Conservation (phyloP, 2,888 invertebrate species). For the Iphiclides podalirius region DNA sequence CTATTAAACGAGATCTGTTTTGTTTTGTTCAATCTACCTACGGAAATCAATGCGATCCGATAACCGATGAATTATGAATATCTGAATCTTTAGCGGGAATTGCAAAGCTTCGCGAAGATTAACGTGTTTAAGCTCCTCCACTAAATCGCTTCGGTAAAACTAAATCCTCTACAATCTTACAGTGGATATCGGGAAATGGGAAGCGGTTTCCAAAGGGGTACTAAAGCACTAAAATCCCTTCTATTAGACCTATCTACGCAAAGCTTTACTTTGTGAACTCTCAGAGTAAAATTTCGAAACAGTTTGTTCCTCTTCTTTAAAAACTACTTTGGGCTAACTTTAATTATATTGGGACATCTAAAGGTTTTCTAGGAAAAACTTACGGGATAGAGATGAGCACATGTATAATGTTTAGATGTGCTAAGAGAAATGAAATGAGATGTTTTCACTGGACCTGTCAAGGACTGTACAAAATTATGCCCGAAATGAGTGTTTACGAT, state of each 20-base stretch:
- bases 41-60: constrained; percentile 26
- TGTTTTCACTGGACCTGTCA: constrained; percentile 34
- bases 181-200: constrained; percentile 43
- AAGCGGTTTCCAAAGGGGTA: constrained; percentile 51
- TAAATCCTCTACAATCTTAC: constrained; percentile 53
- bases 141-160: constrained; percentile 54
- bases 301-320: constrained; percentile 13
- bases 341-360: constrained; percentile 13
- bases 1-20: constrained; percentile 33
- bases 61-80: constrained; percentile 32
- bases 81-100: constrained; percentile 44
- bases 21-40: constrained; percentile 21
- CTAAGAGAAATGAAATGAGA: constrained; percentile 3
- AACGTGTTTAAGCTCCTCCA: constrained; percentile 48
- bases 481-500: constrained; percentile 67
- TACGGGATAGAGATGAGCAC: constrained; percentile 14
- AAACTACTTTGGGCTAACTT: constrained; percentile 22
- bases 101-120: constrained; percentile 61
- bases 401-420: constrained; percentile 1
- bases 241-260: constrained; percentile 58
- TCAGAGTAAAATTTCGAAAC: constrained; percentile 5
- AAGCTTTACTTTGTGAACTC: constrained; percentile 52
- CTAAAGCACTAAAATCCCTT: constrained; percentile 60
- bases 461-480: constrained; percentile 62
- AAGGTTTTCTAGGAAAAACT: constrained; percentile 8